These are phyloP conservation scores for Crossaster papposus DNA, from an alignment of 53 echinoderm and acorn worm genomes.

Conservation along the genomic window DNA sequence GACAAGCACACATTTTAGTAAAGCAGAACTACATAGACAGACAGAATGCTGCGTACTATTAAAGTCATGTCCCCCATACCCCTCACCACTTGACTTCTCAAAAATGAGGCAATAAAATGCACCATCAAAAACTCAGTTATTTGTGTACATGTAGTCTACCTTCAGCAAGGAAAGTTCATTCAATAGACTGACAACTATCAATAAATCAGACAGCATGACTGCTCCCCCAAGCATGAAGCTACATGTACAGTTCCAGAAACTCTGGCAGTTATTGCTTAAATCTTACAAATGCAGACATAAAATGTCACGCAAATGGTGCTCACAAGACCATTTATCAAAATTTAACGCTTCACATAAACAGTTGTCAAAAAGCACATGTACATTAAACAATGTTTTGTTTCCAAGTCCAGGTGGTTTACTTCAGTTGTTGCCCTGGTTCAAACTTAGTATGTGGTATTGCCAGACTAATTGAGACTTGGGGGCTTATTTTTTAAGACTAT, in stretches of 20 bases:
- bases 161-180: background rate
- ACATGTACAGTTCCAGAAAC: background rate
- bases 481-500: constrained; percentile 2
- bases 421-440: background rate
- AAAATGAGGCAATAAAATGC: constrained; percentile 9
- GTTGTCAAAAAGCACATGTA: constrained; percentile 6
- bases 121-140: background rate
- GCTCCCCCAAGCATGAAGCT: no score
- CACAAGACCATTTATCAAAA: background rate
- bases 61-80: background rate
- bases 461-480: background rate
- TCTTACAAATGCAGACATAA: background rate
- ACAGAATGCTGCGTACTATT: background rate
- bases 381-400: background rate
- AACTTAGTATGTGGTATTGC: constrained; percentile 10
- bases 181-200: background rate
- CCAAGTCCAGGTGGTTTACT: background rate
- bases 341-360: background rate
- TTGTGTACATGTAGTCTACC: background rate
- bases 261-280: background rate
- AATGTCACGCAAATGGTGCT: background rate
- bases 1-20: background rate
- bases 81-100: background rate
- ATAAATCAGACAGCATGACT: background rate
- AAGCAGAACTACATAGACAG: background rate